Evolutionary conservation across 1,140 invertebrate species (phyloP).

Genomic region (Belonocnema kinseyi): DNA sequence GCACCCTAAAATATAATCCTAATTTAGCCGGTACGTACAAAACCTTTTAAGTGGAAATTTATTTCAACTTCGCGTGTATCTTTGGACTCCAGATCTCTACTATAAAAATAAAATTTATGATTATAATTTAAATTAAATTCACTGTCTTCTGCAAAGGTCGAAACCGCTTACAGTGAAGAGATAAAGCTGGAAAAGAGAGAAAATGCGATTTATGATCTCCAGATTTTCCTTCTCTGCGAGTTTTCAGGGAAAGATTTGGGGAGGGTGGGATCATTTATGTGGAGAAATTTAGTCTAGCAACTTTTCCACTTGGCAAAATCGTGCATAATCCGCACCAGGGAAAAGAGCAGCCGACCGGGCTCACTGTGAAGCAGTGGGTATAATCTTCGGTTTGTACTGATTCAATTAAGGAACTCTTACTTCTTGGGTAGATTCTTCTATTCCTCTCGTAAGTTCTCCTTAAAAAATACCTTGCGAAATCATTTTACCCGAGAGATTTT

Average conservation of each 20-base stretch:
- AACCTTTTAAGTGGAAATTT: too few species aligned
- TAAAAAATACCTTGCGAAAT: background rate
- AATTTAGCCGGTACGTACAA: too few species aligned
- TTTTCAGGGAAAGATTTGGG: constrained; percentile 39
- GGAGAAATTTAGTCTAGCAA: constrained; percentile 41
- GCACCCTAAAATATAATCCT: too few species aligned
- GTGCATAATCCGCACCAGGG: constrained; percentile 44
- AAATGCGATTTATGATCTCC: constrained; percentile 36
- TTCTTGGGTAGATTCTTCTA: constrained; percentile 6
- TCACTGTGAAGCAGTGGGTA: background rate
- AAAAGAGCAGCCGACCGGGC: constrained; percentile 12
- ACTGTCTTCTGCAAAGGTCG: constrained; percentile 42
- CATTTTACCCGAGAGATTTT: background rate
- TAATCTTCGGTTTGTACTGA: constrained; percentile 22
- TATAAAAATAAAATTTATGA: constrained; percentile 44
- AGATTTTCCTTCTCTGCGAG: constrained; percentile 41
- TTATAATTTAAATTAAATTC: constrained; percentile 64
- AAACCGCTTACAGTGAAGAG: constrained; percentile 18
- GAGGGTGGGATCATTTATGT: constrained; percentile 33
- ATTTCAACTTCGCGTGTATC: too few species aligned
- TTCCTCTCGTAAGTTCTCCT: background rate
- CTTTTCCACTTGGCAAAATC: constrained; percentile 45
- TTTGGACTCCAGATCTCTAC: too few species aligned
- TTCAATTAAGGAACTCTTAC: constrained; percentile 21
- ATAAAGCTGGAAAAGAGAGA: constrained; percentile 42